phyloP scores from a whole-genome alignment of 1,140 invertebrate species.

The Probaryconus sp. region DNA sequence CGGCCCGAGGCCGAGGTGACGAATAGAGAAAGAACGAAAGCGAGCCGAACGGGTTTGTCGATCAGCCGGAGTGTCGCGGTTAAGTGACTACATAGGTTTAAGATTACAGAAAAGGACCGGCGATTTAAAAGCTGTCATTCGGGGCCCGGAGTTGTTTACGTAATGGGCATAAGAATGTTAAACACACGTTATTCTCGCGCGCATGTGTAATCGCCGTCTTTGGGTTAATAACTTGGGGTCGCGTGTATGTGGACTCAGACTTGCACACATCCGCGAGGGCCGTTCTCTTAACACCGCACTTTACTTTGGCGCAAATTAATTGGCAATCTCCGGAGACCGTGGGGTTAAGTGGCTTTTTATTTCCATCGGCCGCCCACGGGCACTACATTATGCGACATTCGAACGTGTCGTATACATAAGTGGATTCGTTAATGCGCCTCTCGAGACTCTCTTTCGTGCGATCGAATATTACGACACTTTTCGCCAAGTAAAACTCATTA shows the following conservation, averaged over 20 bases:
- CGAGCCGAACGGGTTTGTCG: slow-evolving; percentile 52
- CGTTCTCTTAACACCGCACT: slow-evolving; percentile 69
- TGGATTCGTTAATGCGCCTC: slow-evolving; percentile 55
- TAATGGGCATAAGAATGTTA: slow-evolving; percentile 54
- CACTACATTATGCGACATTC: slow-evolving; percentile 66
- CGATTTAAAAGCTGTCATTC: slow-evolving; percentile 70
- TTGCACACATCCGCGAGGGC: slow-evolving; percentile 19
- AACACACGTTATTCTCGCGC: slow-evolving; percentile 52
- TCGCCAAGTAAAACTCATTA: slow-evolving; percentile 48
- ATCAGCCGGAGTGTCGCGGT: slow-evolving; percentile 64
- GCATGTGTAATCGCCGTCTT: slow-evolving; percentile 16
- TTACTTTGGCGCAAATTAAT: slow-evolving; percentile 74
- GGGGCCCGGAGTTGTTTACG: slow-evolving; percentile 66
- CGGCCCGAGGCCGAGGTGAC: slow-evolving; percentile 12
- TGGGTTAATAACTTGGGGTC: slow-evolving; percentile 27
- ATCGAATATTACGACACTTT: slow-evolving; percentile 51
- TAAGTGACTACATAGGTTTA: slow-evolving; percentile 69
- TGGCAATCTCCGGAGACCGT: slow-evolving; percentile 70
- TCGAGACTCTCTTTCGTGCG: slow-evolving; percentile 49
- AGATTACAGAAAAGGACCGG: slow-evolving; percentile 65
- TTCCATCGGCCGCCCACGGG: slow-evolving; percentile 60
- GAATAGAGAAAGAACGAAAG: slow-evolving; percentile 40
- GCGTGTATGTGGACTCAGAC: slow-evolving; percentile 21
- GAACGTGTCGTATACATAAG: slow-evolving; percentile 61
- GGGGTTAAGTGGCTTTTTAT: slow-evolving; percentile 68